Base-by-base conservation (phyloP, 2,888 invertebrate genomes). In the Unio delphinus region DNA sequence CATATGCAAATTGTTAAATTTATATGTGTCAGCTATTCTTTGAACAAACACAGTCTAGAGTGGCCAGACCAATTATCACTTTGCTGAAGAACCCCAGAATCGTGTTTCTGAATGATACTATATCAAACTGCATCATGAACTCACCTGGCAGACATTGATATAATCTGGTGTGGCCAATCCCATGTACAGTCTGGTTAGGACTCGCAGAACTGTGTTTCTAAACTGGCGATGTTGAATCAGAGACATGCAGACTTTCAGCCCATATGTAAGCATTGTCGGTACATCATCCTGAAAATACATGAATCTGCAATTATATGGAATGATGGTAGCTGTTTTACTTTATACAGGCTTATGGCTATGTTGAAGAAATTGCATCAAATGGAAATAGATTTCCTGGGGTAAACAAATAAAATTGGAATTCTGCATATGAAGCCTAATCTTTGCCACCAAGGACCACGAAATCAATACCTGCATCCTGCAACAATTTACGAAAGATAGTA, bases 241-340 rank as follows among this genome's bases (percentile, higher is more conserved):
- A 69, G 97, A 96, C 96, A 99, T 97, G 1, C 96, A 96, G 20
- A 98, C 97, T 90, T 96, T 95, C 89, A 98, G 96, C 26, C 98
- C 97, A 90, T 99, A 99, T 56, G 94, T 94, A 73, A 99, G 92
- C 95, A 98, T 96, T 72, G 94, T 95, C 79, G 94, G 91, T 11
- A 96, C 93, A 91, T 98, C 97, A 91, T 97, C 97, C 92, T 91
- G 80, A 45, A 45, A 45, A 45, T 45, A 45, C 45, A 45, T 15
- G 45, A 11, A 1, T 45, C 45, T 34, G 34, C 34, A 11, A 45
- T 45, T 11, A 45, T 6, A 11, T 45, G 45, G 45, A 45, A 45
- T 45, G 45, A 11, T 45, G 8, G 11, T 45, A 45, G 11, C 11
- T 11, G 45, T 45, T 45, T 1, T 45, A 11, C 1, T 45, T 34